Evolutionary conservation across 1,140 invertebrate genomes (phyloP).

Genomic region (Chymomyza costata): DNA sequence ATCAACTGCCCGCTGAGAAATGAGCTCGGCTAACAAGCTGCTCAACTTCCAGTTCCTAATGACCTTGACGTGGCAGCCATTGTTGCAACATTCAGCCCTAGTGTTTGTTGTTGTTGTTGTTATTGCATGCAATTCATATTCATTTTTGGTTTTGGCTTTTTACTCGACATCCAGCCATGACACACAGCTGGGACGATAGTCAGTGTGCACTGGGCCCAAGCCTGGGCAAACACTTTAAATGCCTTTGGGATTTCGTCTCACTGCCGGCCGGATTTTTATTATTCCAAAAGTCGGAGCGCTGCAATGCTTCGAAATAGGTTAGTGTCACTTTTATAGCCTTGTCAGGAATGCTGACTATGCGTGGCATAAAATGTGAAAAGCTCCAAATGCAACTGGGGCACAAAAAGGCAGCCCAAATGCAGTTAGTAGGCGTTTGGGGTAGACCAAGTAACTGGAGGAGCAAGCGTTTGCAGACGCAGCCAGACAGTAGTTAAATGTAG

Average conservation of each 20-base stretch:
- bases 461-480: no score
- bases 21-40: background rate
- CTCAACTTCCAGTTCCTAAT: background rate
- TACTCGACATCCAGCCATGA: slow-evolving; percentile 8
- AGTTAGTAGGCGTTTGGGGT: no score
- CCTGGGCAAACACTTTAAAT: slow-evolving; percentile 10
- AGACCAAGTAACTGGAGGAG: no score
- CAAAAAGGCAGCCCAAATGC: no score
- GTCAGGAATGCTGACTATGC: slow-evolving; percentile 1
- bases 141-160: slow-evolving; percentile 29
- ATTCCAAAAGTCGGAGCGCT: slow-evolving; percentile 17
- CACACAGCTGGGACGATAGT: slow-evolving; percentile 10
- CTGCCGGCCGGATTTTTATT: slow-evolving; percentile 1
- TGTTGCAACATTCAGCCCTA: no score
- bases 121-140: slow-evolving; percentile 28
- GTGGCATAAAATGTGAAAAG: no score
- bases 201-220: no score
- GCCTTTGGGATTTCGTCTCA: background rate
- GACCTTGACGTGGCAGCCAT: no score
- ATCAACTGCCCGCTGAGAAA: background rate
- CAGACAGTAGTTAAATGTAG: no score
- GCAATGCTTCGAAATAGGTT: slow-evolving; percentile 2
- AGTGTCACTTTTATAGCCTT: slow-evolving; percentile 6
- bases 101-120: background rate
- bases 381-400: no score